These are phyloP conservation scores for Melospiza melodia DNA, from an alignment of 2,113 vertebrate species.

Conservation along the genomic window DNA sequence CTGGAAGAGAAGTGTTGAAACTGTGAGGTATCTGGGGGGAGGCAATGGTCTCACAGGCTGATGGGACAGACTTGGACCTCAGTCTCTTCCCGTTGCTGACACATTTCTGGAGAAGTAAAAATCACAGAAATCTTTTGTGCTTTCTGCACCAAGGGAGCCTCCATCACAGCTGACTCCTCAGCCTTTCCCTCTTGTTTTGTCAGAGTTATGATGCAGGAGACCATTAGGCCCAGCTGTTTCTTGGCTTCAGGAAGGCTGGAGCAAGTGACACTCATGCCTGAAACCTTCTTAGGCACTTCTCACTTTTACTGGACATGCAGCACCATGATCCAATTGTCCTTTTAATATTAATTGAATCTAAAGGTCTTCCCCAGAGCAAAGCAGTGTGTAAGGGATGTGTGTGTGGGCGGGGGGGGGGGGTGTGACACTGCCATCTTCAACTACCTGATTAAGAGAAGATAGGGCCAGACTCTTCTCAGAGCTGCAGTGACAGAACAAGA, in stretches of 20 bases:
- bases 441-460: background rate
- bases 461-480: background rate
- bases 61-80: slow-evolving; percentile 82
- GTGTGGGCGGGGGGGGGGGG: no score
- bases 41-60: slow-evolving; percentile 66
- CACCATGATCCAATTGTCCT: background rate
- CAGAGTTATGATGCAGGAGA: background rate
- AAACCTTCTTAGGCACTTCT: background rate
- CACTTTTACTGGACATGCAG: background rate
- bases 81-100: slow-evolving; percentile 57
- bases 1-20: slow-evolving; percentile 68
- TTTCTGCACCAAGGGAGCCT: background rate
- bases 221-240: background rate
- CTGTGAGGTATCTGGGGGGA: slow-evolving; percentile 67
- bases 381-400: background rate
- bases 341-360: background rate
- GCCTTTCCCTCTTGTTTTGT: background rate
- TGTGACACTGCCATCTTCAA: background rate
- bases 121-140: background rate
- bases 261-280: background rate
- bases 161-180: background rate
- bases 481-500: background rate
- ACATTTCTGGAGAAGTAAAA: slow-evolving; percentile 54
- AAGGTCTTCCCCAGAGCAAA: background rate
- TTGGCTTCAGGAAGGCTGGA: background rate